A percentile compares a stretch with the other conserved stretches of the same genome.
phyloP scores from a whole-genome alignment of 2,113 vertebrate genomes.

The Mystacornis crossleyi region DNA sequence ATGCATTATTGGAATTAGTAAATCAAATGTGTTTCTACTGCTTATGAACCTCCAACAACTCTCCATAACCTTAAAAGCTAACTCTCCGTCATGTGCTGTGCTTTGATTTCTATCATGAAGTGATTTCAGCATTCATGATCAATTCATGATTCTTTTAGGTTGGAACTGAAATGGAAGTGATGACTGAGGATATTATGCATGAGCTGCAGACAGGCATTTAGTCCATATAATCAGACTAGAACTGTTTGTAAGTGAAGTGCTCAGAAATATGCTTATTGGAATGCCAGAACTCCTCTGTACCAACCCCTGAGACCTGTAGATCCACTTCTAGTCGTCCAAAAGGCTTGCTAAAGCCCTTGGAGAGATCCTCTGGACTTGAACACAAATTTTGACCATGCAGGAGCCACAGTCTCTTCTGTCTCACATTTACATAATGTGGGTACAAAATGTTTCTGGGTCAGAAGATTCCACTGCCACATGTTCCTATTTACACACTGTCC shows the following conservation, averaged over 20 bases:
- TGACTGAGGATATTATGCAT: not conserved
- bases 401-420: rapidly evolving
- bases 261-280: not conserved
- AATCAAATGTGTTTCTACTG: not conserved
- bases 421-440: not conserved
- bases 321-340: not conserved
- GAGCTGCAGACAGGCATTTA: not conserved
- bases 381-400: not conserved
- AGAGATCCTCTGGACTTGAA: not conserved
- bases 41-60: not conserved
- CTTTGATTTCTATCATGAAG: not conserved
- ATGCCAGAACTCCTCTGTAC: not conserved
- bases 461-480: not conserved
- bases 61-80: not conserved
- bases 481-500: not conserved
- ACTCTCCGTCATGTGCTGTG: rapidly evolving
- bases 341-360: not conserved
- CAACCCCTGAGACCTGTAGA: not conserved
- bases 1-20: not conserved
- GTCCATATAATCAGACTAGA: not conserved
- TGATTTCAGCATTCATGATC: not conserved
- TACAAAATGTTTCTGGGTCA: not conserved
- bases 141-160: not conserved
- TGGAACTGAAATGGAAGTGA: not conserved
- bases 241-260: not conserved